These are phyloP conservation scores for Centropus unirufus DNA, from an alignment of 2,113 vertebrate genomes.

Conservation along the genomic window DNA sequence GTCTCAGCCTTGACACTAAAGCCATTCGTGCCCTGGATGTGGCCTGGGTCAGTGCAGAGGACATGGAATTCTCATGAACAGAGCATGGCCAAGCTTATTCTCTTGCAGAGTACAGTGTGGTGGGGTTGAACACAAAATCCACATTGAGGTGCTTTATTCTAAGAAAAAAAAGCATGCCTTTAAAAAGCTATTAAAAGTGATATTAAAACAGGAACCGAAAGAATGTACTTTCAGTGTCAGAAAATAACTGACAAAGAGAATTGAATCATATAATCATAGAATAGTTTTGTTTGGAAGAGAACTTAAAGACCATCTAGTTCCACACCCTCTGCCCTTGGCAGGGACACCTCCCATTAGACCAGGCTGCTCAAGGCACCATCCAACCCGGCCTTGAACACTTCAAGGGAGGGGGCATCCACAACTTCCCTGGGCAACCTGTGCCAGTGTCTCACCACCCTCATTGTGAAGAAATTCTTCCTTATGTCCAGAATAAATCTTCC, in stretches of 20 bases:
- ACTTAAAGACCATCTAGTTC: no score
- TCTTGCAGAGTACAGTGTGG: fast-evolving
- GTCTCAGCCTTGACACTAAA: neutral
- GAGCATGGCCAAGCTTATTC: neutral
- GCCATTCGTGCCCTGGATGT: neutral
- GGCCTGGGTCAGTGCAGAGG: neutral
- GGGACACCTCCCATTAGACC: no score
- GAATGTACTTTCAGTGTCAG: neutral
- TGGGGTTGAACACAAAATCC: neutral
- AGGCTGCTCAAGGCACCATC: no score
- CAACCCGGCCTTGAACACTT: no score
- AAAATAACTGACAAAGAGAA: neutral
- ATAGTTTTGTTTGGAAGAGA: no score
- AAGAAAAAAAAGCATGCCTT: fast-evolving
- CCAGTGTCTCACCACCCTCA: no score
- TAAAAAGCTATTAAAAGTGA: neutral
- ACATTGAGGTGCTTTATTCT: neutral
- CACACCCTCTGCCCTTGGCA: no score
- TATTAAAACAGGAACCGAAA: neutral
- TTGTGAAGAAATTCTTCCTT: no score
- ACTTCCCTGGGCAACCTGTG: no score
- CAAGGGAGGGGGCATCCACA: no score
- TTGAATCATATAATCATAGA: no score
- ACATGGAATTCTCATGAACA: neutral
- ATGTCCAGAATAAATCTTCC: no score